Conservation (phyloP, 2,113 vertebrate species). For the Caranx ignobilis region DNA sequence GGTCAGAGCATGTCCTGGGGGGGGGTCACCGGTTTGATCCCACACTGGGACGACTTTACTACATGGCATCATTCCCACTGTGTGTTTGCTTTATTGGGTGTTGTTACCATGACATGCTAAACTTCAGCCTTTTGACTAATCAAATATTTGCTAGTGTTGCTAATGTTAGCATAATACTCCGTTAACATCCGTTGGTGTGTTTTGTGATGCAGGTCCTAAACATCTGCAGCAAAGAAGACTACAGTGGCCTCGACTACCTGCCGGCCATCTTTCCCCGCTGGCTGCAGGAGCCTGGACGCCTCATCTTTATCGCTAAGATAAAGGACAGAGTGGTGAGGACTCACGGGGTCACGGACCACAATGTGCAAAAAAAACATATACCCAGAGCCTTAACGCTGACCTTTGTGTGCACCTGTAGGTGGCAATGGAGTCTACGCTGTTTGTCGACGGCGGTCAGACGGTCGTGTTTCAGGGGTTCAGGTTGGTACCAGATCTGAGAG, state of each 20-base stretch:
- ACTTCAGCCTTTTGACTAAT: neutral
- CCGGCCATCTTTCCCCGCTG: slow-evolving; percentile 16
- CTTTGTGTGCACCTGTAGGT: slow-evolving; percentile 10
- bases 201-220: slow-evolving; percentile 5
- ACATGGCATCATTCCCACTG: too few relatives aligned
- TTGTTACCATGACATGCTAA: neutral
- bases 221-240: slow-evolving; percentile 7
- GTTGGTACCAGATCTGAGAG: slow-evolving; percentile 28
- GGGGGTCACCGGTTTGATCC: too few relatives aligned
- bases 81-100: neutral
- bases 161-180: neutral
- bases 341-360: neutral
- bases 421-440: slow-evolving; percentile 22
- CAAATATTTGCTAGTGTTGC: neutral
- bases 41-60: too few relatives aligned
- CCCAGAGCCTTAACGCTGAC: neutral
- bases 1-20: too few relatives aligned
- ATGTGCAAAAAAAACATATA: neutral
- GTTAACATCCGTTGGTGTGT: neutral
- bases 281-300: slow-evolving; percentile 29
- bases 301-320: slow-evolving; percentile 22
- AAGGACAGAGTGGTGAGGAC: slow-evolving; percentile 12
- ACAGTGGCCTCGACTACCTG: slow-evolving; percentile 33
- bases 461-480: slow-evolving; percentile 24
- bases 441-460: slow-evolving; percentile 24